phyloP scores from a whole-genome alignment of 2,888 invertebrate species.

The Ochropacha duplaris region DNA sequence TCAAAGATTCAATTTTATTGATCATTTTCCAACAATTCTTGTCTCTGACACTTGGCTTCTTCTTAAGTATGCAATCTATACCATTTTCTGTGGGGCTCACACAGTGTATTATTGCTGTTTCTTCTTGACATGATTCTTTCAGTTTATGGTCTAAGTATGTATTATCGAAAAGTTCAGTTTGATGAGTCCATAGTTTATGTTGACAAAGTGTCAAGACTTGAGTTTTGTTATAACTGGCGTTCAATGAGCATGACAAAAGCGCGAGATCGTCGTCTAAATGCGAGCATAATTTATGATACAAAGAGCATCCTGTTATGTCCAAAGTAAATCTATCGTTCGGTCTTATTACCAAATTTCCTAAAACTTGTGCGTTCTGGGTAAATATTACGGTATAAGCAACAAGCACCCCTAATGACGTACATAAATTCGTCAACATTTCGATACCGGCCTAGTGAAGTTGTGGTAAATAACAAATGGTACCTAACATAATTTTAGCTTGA shows the following conservation, averaged over 20 bases:
- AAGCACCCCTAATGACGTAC: slow-evolving; percentile 41
- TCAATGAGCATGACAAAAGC: slow-evolving; percentile 65
- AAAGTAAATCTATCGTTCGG: slow-evolving; percentile 53
- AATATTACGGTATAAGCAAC: slow-evolving; percentile 35
- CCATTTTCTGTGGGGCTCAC: slow-evolving; percentile 52
- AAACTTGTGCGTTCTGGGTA: slow-evolving; percentile 45
- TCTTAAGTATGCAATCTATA: slow-evolving; percentile 72
- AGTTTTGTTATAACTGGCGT: slow-evolving; percentile 68
- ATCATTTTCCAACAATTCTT: slow-evolving; percentile 66
- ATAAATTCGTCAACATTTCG: slow-evolving; percentile 57
- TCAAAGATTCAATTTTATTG: slow-evolving; percentile 68
- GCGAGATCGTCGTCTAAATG: slow-evolving; percentile 68
- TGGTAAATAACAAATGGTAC: slow-evolving; percentile 8
- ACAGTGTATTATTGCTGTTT: slow-evolving; percentile 60
- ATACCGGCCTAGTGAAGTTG: slow-evolving; percentile 35
- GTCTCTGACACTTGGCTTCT: slow-evolving; percentile 62
- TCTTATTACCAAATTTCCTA: slow-evolving; percentile 48
- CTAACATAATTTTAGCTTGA: background rate
- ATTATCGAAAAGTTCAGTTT: slow-evolving; percentile 62
- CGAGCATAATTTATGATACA: slow-evolving; percentile 70
- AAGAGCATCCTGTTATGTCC: slow-evolving; percentile 62
- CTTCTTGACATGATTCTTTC: slow-evolving; percentile 62
- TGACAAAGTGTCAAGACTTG: slow-evolving; percentile 61
- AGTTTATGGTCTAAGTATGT: slow-evolving; percentile 61
- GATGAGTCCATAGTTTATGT: slow-evolving; percentile 71